Conservation (phyloP, 2,797 vertebrate genomes). For the Micrastur ruficollis region DNA sequence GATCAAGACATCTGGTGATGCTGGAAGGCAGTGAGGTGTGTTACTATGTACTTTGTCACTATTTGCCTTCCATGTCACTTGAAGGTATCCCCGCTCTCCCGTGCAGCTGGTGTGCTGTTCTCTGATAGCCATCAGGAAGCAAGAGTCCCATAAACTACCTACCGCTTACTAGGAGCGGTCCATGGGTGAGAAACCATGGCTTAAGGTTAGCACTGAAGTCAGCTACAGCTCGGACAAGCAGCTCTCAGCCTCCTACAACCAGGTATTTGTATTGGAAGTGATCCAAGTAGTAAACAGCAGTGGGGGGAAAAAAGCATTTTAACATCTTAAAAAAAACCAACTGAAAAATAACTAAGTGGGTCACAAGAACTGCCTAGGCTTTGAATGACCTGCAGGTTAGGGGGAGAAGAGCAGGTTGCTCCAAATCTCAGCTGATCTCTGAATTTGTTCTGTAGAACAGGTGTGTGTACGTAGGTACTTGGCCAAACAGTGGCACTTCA, state of each 20-base stretch:
- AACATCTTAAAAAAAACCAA: not conserved
- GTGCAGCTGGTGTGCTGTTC: not conserved
- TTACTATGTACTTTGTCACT: not conserved
- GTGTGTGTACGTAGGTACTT: not conserved
- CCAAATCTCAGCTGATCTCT: not conserved
- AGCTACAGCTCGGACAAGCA: not conserved
- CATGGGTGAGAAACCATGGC: not conserved
- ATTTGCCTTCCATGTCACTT: not conserved
- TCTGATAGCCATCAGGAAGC: not conserved
- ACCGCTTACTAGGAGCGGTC: not conserved
- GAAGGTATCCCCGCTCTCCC: not conserved
- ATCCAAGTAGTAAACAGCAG: not conserved
- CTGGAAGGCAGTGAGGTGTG: not conserved
- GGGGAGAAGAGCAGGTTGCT: not conserved
- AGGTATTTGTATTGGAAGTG: not conserved
- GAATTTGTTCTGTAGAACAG: not conserved
- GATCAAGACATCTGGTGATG: not conserved
- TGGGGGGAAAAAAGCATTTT: not conserved
- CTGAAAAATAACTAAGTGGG: not conserved
- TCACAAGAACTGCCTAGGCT: not conserved
- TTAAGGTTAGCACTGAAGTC: not conserved
- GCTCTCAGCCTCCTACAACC: not conserved
- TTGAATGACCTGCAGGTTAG: not conserved
- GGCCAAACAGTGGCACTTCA: not conserved
- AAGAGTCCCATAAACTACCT: not conserved